Evolutionary conservation across 2,113 vertebrate species (phyloP).

Genomic region (Tragelaphus imberbis): DNA sequence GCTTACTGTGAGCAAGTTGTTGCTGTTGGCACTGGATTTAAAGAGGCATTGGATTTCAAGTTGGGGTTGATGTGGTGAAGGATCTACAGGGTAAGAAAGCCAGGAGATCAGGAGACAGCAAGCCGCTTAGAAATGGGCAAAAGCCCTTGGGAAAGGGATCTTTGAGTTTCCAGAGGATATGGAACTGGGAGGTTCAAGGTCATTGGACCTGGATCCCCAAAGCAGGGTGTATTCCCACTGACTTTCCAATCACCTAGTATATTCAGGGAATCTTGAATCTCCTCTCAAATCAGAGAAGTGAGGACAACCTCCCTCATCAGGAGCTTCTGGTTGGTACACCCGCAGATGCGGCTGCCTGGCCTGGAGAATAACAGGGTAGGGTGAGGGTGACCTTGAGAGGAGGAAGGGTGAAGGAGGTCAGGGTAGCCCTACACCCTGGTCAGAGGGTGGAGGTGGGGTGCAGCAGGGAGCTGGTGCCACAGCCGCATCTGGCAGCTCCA

Average conservation of each 20-base stretch:
- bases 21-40: background rate
- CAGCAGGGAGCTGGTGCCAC: background rate
- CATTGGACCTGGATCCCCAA: background rate
- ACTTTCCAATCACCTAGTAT: background rate
- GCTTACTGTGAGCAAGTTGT: background rate
- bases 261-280: background rate
- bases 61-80: background rate
- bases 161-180: background rate
- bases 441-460: background rate
- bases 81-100: background rate
- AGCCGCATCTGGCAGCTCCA: background rate
- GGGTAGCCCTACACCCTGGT: background rate
- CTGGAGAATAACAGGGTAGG: background rate
- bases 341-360: fast-evolving
- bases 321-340: background rate
- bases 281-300: background rate
- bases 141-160: background rate
- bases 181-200: background rate
- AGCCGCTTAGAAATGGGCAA: background rate
- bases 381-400: background rate
- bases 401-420: background rate
- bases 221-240: background rate
- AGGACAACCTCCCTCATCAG: background rate
- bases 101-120: background rate
- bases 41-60: background rate